Evolutionary conservation across 2,888 invertebrate genomes (phyloP), one percentile per base, ranked within the genome.

Genomic region (Chrysolina americana): DNA sequence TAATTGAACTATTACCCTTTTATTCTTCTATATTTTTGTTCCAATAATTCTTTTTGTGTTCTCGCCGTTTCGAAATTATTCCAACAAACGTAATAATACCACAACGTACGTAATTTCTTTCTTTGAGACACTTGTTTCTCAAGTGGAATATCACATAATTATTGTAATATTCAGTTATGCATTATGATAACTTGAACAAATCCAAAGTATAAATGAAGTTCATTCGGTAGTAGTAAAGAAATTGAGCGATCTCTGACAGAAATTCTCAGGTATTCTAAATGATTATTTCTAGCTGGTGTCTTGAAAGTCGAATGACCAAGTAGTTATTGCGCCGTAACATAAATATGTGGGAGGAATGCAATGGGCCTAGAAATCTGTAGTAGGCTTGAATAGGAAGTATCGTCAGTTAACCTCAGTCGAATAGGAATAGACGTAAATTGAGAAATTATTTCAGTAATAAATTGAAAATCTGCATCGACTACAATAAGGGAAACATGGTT

Each of bases 281-380:
- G 19, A 56, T 56, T 21, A 56, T 56, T 56, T 23, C 15, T 15
- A 56, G 17, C 23, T 21, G 56, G 56, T 13, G 23, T 56, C 23
- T 56, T 1, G 23, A n/a, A 47, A 47, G 11, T 15, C 56, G 23
- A 56, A 21, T 56, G 56, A 56, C 56, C 56, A 23, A 56, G 15
- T 56, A 21, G 56, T 56, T 56, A 56, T 56, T 56, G 56, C 23
- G 56, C 23, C 56, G 23, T 56, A 56, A 56, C 23, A 11, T 19
- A 15, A 11, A 19, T 21, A 56, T 56, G 56, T 56, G 56, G 56
- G 56, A 56, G 56, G 56, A 56, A 11, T 23, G 15, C 19, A 21
- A 56, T 23, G 56, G n/a, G 56, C 21, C 21, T 0, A 21, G 21
- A 56, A 56, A 5, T 28, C 36, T 36, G 36, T 36, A 36, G 19